Conservation (phyloP, 2,888 invertebrate genomes). For the Mystacides longicornis region DNA sequence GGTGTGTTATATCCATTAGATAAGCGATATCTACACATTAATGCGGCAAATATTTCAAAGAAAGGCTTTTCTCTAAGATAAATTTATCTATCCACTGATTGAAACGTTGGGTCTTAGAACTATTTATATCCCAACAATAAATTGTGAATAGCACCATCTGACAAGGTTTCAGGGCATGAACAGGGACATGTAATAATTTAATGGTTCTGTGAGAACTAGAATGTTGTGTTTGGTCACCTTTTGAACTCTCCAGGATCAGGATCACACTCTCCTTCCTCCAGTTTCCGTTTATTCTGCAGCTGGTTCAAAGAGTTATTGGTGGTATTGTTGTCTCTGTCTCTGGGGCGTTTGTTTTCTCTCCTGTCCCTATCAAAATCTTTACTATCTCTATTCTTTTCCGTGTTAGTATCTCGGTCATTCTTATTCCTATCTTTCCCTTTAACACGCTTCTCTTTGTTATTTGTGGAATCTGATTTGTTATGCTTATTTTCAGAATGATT, state of each 20-base stretch:
- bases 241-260: constrained; percentile 44
- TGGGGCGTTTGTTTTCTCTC: constrained; percentile 30
- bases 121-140: too few relatives aligned
- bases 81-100: too few relatives aligned
- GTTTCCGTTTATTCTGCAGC: constrained; percentile 45
- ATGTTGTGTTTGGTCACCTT: constrained; percentile 7
- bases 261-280: constrained; percentile 51
- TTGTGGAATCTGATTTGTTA: constrained; percentile 7
- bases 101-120: too few relatives aligned
- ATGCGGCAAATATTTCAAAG: too few relatives aligned
- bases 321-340: constrained; percentile 28
- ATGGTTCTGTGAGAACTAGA: too few relatives aligned
- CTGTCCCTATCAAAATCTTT: constrained; percentile 34
- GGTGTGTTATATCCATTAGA: too few relatives aligned
- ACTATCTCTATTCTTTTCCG: constrained; percentile 30
- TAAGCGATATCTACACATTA: too few relatives aligned
- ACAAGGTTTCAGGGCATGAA: too few relatives aligned
- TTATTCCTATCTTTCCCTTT: constrained; percentile 30
- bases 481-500: constrained; percentile 18
- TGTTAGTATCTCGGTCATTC: constrained; percentile 24
- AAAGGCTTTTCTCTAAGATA: too few relatives aligned
- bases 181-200: too few relatives aligned
- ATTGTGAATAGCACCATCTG: too few relatives aligned
- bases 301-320: not conserved
- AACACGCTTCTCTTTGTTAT: constrained; percentile 22